Evolutionary conservation across 2,113 vertebrate genomes (phyloP), one percentile per base, ranked within the genome.

Genomic region (Microtus richardsoni): DNA sequence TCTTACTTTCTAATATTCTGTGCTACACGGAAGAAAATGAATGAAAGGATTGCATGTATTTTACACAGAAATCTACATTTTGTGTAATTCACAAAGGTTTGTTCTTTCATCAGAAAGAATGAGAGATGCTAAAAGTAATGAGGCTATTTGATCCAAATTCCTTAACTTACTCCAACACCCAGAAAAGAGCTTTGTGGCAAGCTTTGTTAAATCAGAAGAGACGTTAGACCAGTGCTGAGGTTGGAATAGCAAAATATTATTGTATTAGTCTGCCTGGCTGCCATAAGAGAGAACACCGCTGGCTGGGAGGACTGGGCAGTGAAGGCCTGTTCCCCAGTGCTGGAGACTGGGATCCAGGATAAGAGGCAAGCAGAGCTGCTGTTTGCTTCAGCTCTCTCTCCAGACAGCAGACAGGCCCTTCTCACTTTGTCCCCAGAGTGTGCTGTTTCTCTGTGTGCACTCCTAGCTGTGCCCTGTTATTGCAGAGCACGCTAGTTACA

Each of bases 71-170:
- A 91, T 71, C 12, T 49, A 73, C 28, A 62, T 95, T 30, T 93
- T 41, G 54, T 13, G 60, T 24, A 70, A 87, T 91, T 91, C 52
- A 91, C 19, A 82, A 84, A 92, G 22, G 47, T 94, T 49, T 92
- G 7, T 82, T 93, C 39, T 92, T 96, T 94, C 14, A 71, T 4
- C 36, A 58, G 36, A 22, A 41, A 30, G 26, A 70, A 36, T 22
- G 28, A 90, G 75, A 52, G 14, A 75, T 30, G 14, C 12, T 93
- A 74, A 17, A 28, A 77, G 66, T 86, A 75, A 78, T 64, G 60
- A 80, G 13, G 33, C 12, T 95, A 2, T 94, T 70, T 78, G 36
- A 17, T 3, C 77, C 60, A 8, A 0, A 36, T 78, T 85, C 90
- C 36, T 84, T 74, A 94, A 78, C 17, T 58, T 21, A 47, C 5